A percentile compares a stretch with the other conserved stretches of the same genome.
phyloP scores from a whole-genome alignment of 1,140 invertebrate species.

The Calliopsis andreniformis region DNA sequence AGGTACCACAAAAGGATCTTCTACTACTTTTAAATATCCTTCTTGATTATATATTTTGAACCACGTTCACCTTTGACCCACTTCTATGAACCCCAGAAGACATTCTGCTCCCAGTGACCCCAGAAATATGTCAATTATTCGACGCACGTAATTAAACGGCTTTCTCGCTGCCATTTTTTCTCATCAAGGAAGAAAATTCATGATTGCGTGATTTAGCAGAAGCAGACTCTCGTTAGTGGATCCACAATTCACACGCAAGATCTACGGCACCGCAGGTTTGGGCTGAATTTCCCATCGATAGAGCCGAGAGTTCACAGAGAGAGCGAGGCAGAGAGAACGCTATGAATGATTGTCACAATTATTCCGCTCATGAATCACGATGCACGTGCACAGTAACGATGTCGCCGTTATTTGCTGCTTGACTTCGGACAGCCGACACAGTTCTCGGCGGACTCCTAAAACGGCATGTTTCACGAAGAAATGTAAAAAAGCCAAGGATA shows the following conservation, averaged over 20 bases:
- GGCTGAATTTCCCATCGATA: background rate
- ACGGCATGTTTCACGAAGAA: background rate
- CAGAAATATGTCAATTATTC: background rate
- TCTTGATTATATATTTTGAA: too few species aligned
- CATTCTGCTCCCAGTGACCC: background rate
- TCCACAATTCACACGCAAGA: background rate
- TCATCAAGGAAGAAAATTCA: too few species aligned
- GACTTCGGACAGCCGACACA: background rate
- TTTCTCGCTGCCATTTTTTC: slow-evolving; percentile 2
- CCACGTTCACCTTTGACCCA: too few species aligned
- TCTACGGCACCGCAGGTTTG: too few species aligned
- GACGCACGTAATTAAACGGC: background rate
- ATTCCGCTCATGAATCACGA: slow-evolving; percentile 32
- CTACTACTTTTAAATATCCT: too few species aligned
- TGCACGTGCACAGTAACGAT: slow-evolving; percentile 33
- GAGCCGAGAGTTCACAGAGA: background rate
- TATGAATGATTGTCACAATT: slow-evolving; percentile 27
- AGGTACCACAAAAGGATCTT: too few species aligned
- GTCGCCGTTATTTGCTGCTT: slow-evolving; percentile 8
- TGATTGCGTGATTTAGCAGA: slow-evolving; percentile 17
- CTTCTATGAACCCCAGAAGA: too few species aligned
- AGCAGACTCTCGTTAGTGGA: background rate
- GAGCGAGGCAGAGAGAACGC: background rate
- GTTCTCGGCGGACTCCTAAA: slow-evolving; percentile 9
- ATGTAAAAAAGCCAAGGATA: slow-evolving; percentile 5